These are phyloP conservation scores for Pterocles gutturalis DNA, from an alignment of 2,113 vertebrate genomes.

Conservation along the genomic window DNA sequence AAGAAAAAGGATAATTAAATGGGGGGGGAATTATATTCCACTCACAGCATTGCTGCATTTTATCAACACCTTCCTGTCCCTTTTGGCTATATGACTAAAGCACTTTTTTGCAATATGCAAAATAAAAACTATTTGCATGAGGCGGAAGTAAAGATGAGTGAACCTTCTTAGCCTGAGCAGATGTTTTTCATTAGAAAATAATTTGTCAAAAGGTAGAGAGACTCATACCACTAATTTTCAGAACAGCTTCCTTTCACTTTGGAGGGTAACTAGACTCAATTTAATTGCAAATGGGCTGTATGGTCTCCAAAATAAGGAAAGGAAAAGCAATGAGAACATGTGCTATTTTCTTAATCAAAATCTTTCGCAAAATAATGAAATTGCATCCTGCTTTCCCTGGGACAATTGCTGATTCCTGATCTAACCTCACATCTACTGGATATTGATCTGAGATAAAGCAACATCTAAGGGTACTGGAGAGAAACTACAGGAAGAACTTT, in stretches of 20 bases:
- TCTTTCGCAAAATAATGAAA: not conserved
- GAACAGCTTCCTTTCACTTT: slow-evolving; percentile 40
- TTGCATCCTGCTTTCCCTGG: not conserved
- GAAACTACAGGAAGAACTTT: not conserved
- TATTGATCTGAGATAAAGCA: not conserved
- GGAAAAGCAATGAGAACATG: not conserved
- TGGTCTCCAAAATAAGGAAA: not conserved
- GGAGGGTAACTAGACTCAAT: slow-evolving; percentile 61
- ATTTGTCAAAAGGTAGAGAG: slow-evolving; percentile 64
- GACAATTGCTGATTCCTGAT: not conserved
- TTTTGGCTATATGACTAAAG: not conserved
- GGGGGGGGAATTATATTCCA: not conserved
- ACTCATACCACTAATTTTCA: slow-evolving; percentile 50
- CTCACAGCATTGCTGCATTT: not conserved
- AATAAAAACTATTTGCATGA: slow-evolving; percentile 12
- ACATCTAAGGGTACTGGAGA: not conserved
- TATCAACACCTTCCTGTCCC: not conserved
- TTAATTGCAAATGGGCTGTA: slow-evolving; percentile 66
- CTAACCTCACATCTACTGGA: not conserved
- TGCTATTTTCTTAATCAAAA: not conserved
- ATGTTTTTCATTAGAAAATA: slow-evolving; percentile 69
- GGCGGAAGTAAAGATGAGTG: not conserved
- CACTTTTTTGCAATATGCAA: not conserved
- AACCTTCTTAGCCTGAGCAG: slow-evolving; percentile 46
- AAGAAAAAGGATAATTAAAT: slow-evolving; percentile 38